Conservation (phyloP, 2,797 vertebrate genomes). For the Rhinatrema bivittatum region DNA sequence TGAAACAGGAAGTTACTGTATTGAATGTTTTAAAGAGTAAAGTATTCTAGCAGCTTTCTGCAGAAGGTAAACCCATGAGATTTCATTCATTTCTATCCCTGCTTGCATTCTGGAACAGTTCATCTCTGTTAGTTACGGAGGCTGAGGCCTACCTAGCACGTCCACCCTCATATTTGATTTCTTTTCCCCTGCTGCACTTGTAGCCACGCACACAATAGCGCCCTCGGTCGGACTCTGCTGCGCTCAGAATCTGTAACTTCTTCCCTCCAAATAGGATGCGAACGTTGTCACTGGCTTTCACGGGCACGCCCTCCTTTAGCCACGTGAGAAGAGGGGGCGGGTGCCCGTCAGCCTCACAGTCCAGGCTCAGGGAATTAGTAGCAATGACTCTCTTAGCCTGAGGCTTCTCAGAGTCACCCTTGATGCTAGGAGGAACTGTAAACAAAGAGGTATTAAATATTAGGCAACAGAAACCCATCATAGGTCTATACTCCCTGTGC, state of each 20-base stretch:
- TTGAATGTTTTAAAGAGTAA: too few species aligned
- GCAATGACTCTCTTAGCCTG: slow-evolving; percentile 71
- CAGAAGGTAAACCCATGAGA: too few species aligned
- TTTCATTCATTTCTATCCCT: too few species aligned
- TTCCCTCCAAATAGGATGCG: slow-evolving; percentile 70
- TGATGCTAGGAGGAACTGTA: slow-evolving; percentile 84
- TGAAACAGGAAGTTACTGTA: too few species aligned
- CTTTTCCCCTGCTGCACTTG: slow-evolving; percentile 90
- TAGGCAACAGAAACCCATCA: too few species aligned
- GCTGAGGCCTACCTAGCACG: slow-evolving; percentile 79
- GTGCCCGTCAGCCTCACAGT: slow-evolving; percentile 83
- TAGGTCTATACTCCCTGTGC: too few species aligned
- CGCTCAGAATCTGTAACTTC: slow-evolving; percentile 69
- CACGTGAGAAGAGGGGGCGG: slow-evolving; percentile 84
- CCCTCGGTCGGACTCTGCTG: slow-evolving; percentile 59
- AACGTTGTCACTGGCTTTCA: slow-evolving; percentile 59
- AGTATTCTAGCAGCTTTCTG: too few species aligned
- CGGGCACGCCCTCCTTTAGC: slow-evolving; percentile 83
- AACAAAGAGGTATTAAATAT: slow-evolving; percentile 6
- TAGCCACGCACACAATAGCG: slow-evolving; percentile 84
- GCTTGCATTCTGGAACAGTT: too few species aligned
- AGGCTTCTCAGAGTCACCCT: slow-evolving; percentile 51
- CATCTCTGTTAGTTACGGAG: too few species aligned
- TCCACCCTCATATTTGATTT: slow-evolving; percentile 83
- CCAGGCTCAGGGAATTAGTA: slow-evolving; percentile 63